Conservation (phyloP, 2,113 vertebrate genomes). For the Nymphicus hollandicus region DNA sequence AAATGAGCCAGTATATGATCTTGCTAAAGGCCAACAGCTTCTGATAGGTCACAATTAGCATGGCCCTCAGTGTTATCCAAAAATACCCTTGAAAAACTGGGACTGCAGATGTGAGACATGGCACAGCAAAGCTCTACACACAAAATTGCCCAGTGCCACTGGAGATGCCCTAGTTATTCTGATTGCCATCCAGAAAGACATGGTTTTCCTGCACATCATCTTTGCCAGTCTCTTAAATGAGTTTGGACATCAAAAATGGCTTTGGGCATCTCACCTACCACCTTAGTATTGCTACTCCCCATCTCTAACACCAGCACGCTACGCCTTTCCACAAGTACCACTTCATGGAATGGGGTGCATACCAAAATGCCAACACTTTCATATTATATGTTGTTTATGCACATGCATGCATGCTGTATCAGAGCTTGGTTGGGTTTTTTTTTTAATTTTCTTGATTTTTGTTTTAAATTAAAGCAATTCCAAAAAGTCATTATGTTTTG, state of each 20-base stretch:
- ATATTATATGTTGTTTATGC: neutral
- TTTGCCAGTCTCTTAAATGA: neutral
- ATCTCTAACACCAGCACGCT: fast-evolving
- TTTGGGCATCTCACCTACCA: neutral
- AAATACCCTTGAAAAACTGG: neutral
- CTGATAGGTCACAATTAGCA: neutral
- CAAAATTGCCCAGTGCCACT: neutral
- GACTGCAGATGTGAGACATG: neutral
- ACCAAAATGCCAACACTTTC: neutral
- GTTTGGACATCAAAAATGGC: neutral
- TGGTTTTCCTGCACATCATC: neutral
- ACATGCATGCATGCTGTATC: neutral
- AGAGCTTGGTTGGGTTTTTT: neutral
- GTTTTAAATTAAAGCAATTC: slow-evolving; percentile 2
- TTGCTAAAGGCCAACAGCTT: neutral
- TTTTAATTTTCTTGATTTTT: neutral
- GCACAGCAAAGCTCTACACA: neutral
- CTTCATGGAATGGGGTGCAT: neutral
- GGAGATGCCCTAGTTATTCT: neutral
- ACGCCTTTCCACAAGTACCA: neutral
- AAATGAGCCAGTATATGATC: neutral
- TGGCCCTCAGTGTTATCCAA: neutral
- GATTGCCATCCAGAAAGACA: neutral
- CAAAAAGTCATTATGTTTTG: neutral
- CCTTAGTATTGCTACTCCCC: neutral